Base-by-base conservation (phyloP, 1,140 invertebrate genomes). In the Dufourea novaeangliae region DNA sequence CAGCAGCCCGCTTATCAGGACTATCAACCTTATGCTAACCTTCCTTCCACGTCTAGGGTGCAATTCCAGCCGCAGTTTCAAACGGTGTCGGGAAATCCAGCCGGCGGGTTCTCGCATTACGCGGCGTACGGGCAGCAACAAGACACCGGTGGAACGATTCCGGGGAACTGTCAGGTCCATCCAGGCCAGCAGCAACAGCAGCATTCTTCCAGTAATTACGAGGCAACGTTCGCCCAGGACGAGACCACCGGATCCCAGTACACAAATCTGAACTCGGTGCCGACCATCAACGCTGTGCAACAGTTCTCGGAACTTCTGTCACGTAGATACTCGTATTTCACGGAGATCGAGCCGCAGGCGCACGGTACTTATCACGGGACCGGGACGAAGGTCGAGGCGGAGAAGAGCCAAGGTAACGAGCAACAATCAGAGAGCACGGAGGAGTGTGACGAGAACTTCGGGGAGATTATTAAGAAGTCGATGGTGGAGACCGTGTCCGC, bases 401-500 rank as follows among this genome's bases (percentile, higher is more conserved):
- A 87, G 11, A 76, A 88, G 64, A 71, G 57, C 44, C 76, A 78
- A 59, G 79, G 70, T 57, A 87, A 54, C 52, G 80, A 71, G 14
- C 78, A 85, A 25, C 77, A 78, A 25, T 57, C 78, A 22, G 82
- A 84, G n/a, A 62, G 41, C 69, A 82, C 92, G 59, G 80, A 87
- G 10, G 93, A 94, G 62, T 93, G 92, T 78, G 94, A 94, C 63
- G 96, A 97, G 87, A 97, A 97, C 91, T 97, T 98, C 90, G 97
- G 97, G 50, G 97, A 98, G 93, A 97, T 98, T 77, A 97, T 98
- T 79, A 98, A 97, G 92, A 97, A 98, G 92, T 96, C 97, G 41
- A 97, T 98, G 94, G 97, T 97, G 84, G 97, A 97, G 92, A 97
- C 96, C 86, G 97, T 97, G 74, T 96, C 95, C 86, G 96, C 96